Base-by-base conservation (phyloP, 2,888 invertebrate species). In the Amiota minor region DNA sequence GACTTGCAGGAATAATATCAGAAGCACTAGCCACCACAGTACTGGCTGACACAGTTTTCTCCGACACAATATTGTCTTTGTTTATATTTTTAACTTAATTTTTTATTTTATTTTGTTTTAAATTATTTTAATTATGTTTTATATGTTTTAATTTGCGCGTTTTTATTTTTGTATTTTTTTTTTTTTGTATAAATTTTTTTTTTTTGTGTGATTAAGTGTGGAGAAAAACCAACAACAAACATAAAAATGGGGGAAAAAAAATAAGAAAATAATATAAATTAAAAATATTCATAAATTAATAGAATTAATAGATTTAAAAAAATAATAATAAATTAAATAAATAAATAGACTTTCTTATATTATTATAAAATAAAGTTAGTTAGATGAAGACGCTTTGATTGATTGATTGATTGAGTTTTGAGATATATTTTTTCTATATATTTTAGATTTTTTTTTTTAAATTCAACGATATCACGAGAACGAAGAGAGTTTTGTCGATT, bases 241-340 rank as follows among this genome's bases (percentile, higher is more conserved):
- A 35, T 62, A 62, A 62, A 62, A 59, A 23, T n/a, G 20, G 1
- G 20, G 9, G 12, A 8, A 14, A 23, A 78, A 71, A 68, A 81
- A 84, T 77, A 80, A 88, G 90, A 91, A 91, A 71, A 61, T 71
- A 71, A 75, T 68, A 76, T 70, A 72, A 79, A 74, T 70, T 74
- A 77, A 47, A 64, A 35, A 59, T 49, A n/a, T 23, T 20, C 46
- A 61, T 53, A 49, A 62, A 35, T 64, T 45, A 50, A 62, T 56
- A 49, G n/a, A 50, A 3, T 50, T 12, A 50, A n/a, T 50, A 6
- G 0, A 35, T 23, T 23, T 23, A 2, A 35, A 35, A 35, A 4
- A 35, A 6, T 35, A 35, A 35, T 35, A 35, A 4, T 35, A 35
- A 35, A 35, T 35, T 35, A 35, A 35, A 35, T 35, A 35, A 35